Base-by-base conservation (phyloP, 2,113 vertebrate species). In the Ginglymostoma cirratum region DNA sequence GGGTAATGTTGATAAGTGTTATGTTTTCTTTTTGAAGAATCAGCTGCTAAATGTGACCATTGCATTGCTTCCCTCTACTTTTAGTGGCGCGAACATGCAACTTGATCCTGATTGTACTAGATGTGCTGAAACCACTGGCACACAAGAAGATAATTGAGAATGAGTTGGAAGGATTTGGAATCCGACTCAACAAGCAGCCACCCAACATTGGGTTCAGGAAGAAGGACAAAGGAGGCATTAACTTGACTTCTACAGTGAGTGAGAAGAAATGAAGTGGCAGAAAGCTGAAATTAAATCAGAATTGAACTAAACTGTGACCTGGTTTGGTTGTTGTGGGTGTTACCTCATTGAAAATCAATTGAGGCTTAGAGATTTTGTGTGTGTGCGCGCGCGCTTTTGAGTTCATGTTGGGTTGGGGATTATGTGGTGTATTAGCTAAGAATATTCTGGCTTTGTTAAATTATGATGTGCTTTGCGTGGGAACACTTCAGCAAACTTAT, bases 181-280 rank as follows among this genome's bases (percentile, higher is more conserved):
- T 99, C 97, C 98, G 99, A 19, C 98, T 99, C 96, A 99, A 99
- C 97, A 99, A 99, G 97, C 97, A 98, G 95, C 98, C 99, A 5
- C 99, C 99, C 96, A 99, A 99, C 97, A 99, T 99, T 8, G 99
- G 99, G 96, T 99, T 98, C 97, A 99, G 99, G 97, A 99, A 98
- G 97, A 99, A 99, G 97, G 99, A 99, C 97, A 99, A 99, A 97
- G 99, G 99, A 96, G 99, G 99, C 97, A 99, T 99, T 97, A 99
- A 99, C 97, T 99, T 99, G 96, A 99, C 99, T 2, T 98, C 98
- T 52, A 99, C 99, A 42, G 99, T 99, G 98, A 97, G 98, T 97
- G 48, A 66, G 17, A 87, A 66, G 2, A 52, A 85, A 66, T 66
- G 17, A 42, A 83, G 42, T 78, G 52, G 15, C 0, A 52, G 17